phyloP scores from a whole-genome alignment of 2,888 invertebrate genomes.

The Ormyrus thymus region DNA sequence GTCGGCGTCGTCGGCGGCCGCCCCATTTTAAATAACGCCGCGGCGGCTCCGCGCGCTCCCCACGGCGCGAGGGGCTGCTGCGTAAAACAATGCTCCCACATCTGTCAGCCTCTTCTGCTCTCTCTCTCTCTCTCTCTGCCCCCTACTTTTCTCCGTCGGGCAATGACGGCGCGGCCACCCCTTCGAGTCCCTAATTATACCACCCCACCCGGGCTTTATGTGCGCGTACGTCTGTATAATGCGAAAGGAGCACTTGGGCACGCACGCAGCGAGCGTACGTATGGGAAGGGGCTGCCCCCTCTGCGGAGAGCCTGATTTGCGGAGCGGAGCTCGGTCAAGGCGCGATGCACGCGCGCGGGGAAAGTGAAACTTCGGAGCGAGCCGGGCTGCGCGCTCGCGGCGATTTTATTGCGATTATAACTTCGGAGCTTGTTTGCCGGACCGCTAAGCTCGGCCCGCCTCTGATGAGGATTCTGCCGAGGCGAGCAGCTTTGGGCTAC shows the following conservation, averaged over 20 bases:
- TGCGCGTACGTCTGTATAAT: slow-evolving; percentile 69
- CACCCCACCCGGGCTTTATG: slow-evolving; percentile 63
- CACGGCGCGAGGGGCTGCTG: slow-evolving; percentile 58
- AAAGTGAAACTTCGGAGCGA: no score
- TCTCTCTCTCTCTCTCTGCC: slow-evolving; percentile 59
- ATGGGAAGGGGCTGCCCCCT: slow-evolving; percentile 58
- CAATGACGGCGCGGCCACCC: slow-evolving; percentile 66
- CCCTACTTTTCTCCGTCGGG: slow-evolving; percentile 54
- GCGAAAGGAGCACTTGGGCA: slow-evolving; percentile 74
- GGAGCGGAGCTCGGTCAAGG: slow-evolving; percentile 36
- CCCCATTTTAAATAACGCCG: slow-evolving; percentile 73
- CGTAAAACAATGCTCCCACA: slow-evolving; percentile 76
- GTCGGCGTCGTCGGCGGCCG: slow-evolving; percentile 49
- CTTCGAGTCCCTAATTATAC: slow-evolving; percentile 74
- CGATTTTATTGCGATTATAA: slow-evolving; percentile 31
- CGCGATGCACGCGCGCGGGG: not conserved
- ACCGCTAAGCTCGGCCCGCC: not conserved
- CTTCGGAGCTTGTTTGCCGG: slow-evolving; percentile 22
- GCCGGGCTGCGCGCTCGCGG: slow-evolving; percentile 8
- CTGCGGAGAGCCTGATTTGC: slow-evolving; percentile 1
- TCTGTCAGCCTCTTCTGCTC: slow-evolving; percentile 74
- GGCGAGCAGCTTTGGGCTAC: not conserved
- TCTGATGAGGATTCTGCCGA: not conserved
- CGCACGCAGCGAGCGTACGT: slow-evolving; percentile 67
- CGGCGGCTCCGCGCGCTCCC: slow-evolving; percentile 56